Evolutionary conservation across 2,888 invertebrate species (phyloP), one percentile per base, ranked within the genome.

Genomic region (Leucozona laternaria): DNA sequence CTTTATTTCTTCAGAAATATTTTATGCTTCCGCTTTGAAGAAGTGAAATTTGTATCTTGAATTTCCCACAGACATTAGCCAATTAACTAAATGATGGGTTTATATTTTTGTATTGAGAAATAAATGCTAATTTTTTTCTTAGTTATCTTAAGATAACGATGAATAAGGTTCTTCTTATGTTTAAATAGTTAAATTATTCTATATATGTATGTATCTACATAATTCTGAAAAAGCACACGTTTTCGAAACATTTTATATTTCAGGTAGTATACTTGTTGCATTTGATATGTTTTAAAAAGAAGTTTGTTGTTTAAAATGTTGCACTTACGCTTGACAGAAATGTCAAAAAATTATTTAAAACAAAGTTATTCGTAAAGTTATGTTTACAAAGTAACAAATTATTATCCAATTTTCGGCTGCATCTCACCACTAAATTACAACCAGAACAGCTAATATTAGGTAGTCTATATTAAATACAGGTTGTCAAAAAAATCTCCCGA

Each of bases 31-130:
- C 60, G 60, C 60, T 40, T 40, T 22, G 13, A 40, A 25, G 40
- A 60, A 60, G 60, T 60, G 60, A 60, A 60, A 60, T 60, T 60
- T 22, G 15, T 25, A 0, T 60, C 8, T 37, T 60, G 25, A 60
- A 40, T 60, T 60, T 60, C 60, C 60, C 60, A 60, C 60, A 60
- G 40, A 22, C 22, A 60, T 60, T 60, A 60, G 40, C 60, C 25
- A 60, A 60, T 60, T 60, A 60, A 25, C 5, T 37, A 25, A 60
- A n/a, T 37, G 22, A 55, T 37, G 13, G 13, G 7, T 40, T 40
- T 58, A 8, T 13, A 34, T 13, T 13, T 58, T 20, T 22, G 0
- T 34, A 37, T 37, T 37, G 4, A 22, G 58, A 58, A 58, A 58
- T 22, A 22, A 37, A 58, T 58, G 58, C 7, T 13, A 58, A 37